Evolutionary conservation across 1,140 invertebrate species (phyloP).

Genomic region (Anastatus disparis): DNA sequence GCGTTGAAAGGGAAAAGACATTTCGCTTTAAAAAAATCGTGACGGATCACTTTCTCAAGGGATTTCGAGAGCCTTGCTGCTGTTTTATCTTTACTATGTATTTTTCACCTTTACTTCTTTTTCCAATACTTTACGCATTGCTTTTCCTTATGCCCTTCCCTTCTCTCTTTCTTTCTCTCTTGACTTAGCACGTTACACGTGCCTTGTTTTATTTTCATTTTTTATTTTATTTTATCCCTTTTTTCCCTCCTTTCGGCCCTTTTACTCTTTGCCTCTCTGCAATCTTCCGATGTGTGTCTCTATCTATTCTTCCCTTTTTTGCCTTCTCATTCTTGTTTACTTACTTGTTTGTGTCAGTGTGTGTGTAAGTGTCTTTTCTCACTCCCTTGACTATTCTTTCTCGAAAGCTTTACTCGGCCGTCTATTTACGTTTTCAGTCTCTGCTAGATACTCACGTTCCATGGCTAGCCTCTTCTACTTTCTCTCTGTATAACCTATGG

Average conservation of each 20-base stretch:
- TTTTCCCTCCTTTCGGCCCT: too few species aligned
- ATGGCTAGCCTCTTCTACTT: too few species aligned
- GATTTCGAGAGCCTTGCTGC: conserved; percentile 7
- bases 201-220: neutral
- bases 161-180: neutral
- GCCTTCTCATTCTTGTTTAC: neutral
- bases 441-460: neutral
- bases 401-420: neutral
- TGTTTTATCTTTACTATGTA: neutral
- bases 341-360: neutral
- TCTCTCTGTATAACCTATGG: too few species aligned
- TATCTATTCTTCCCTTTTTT: neutral
- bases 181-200: neutral
- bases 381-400: neutral
- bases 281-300: neutral
- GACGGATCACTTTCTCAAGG: conserved; percentile 27
- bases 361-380: too few species aligned
- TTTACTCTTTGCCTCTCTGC: too few species aligned
- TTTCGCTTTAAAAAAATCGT: conserved; percentile 32
- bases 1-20: too few species aligned
- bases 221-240: too few species aligned
- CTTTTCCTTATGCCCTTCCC: neutral
- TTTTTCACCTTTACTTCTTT: neutral
- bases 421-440: neutral
- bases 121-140: too few species aligned